These are phyloP conservation scores for Sebastes nivosus DNA, from an alignment of 2,797 vertebrate species.

Conservation along the genomic window DNA sequence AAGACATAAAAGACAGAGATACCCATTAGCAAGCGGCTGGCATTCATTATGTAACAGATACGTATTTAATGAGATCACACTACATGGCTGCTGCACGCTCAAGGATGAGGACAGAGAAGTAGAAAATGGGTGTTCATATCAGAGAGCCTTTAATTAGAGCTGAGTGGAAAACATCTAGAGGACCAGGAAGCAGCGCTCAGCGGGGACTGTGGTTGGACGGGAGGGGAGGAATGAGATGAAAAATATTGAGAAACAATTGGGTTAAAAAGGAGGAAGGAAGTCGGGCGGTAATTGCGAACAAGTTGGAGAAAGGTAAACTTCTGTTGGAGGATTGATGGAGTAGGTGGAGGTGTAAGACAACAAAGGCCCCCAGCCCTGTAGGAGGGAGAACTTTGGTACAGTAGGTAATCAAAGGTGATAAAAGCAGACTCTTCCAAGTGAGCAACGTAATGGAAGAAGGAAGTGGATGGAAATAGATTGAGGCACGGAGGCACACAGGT, in stretches of 20 bases:
- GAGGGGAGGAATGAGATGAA: constrained; percentile 16
- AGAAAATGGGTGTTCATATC: constrained; percentile 49
- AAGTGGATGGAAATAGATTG: constrained; percentile 38
- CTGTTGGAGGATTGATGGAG: constrained; percentile 43
- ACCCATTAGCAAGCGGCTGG: constrained; percentile 44
- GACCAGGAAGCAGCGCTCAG: constrained; percentile 32
- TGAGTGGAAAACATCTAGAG: constrained; percentile 42
- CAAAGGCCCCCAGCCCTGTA: constrained; percentile 20
- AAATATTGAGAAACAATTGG: constrained; percentile 37
- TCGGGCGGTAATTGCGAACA: constrained; percentile 57
- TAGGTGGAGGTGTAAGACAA: constrained; percentile 59
- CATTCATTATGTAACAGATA: constrained; percentile 57
- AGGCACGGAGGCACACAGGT: constrained; percentile 26
- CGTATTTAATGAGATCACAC: constrained; percentile 59
- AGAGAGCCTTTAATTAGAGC: constrained; percentile 72
- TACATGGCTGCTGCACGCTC: constrained; percentile 41
- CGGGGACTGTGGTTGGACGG: constrained; percentile 24
- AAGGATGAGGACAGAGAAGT: constrained; percentile 26
- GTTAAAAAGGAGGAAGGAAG: not conserved
- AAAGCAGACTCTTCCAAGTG: constrained; percentile 45
- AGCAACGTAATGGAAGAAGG: constrained; percentile 38
- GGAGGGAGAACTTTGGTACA: constrained; percentile 50
- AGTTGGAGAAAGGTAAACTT: constrained; percentile 35
- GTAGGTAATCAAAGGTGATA: constrained; percentile 75
- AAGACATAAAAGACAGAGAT: constrained; percentile 48